These are phyloP conservation scores for Buteo buteo DNA, from an alignment of 2,113 vertebrate genomes.

Conservation along the genomic window DNA sequence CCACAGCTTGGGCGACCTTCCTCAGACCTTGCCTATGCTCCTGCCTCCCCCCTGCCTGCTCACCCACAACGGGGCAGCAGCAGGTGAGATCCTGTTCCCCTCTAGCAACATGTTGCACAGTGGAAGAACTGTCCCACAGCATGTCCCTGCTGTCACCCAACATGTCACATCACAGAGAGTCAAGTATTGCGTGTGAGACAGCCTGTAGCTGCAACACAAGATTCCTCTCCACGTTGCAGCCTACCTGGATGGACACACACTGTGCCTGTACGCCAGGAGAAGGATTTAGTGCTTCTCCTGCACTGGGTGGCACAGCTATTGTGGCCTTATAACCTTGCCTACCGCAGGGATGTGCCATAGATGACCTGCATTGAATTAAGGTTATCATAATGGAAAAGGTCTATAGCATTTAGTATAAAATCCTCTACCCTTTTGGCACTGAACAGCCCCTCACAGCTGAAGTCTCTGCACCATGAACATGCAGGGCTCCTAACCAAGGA, in stretches of 20 bases:
- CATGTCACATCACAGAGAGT: fast-evolving
- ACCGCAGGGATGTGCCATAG: not conserved
- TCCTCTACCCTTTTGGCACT: not conserved
- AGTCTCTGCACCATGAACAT: not conserved
- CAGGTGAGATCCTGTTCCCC: not conserved
- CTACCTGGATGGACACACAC: not conserved
- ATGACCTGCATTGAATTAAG: not conserved
- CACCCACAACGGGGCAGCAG: not conserved
- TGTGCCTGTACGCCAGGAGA: not conserved
- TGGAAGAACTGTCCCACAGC: not conserved
- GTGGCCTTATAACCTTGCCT: not conserved
- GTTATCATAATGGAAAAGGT: not conserved
- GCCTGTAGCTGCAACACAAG: not conserved
- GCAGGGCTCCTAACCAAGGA: not conserved
- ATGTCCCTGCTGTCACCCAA: not conserved
- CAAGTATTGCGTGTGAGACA: not conserved
- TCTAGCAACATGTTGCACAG: not conserved
- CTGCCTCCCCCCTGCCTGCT: not conserved
- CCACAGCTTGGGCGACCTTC: not conserved
- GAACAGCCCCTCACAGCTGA: not conserved
- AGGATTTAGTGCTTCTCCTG: not conserved
- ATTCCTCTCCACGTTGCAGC: not conserved
- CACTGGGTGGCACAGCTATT: not conserved
- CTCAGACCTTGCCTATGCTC: not conserved
- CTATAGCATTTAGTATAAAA: not conserved